Evolutionary conservation across 2,113 vertebrate species (phyloP), one percentile per base, ranked within the genome.

Genomic region (Conger conger): DNA sequence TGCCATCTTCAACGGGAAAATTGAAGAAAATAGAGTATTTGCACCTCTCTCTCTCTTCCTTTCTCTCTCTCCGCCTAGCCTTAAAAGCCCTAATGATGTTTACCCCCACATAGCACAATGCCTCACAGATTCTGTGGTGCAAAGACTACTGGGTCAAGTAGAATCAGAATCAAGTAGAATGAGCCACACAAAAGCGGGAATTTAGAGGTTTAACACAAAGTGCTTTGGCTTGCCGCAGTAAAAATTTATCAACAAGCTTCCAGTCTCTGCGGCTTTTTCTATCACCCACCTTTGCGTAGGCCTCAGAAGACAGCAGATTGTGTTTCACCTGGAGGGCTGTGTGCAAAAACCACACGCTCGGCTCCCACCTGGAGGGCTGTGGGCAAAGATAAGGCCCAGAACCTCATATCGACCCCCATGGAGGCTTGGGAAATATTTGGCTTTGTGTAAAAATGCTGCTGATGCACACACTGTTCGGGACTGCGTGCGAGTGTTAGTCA

Each of bases 351-450:
- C 40, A 42, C 40, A 9, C 40, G 33, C 38, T 50, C 38, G 17
- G 20, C 40, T 45, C 76, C 63, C 18, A 38, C 82, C 8, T 7
- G 40, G 37, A 83, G 76, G 38, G 40, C 42, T 84, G 1, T 23
- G 45, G 0, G 54, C 6, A 8, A 16, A 57, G 15, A 57, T 57
- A 20, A 20, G 18, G 54, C 54, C 54, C 40, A 15, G 13, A 57
- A 20, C 36, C 15, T 42, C 63, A 5, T 53, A 84, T 78, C 76
- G 54, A 23, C 83, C 42, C 27, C 18, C 53, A 18, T 27, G 77
- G 16, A 83, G 9, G 38, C 33, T 36, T 57, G 18, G 20, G 18
- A 84, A 78, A 78, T 84, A 78, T 84, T 54, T 36, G 36, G 36
- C 15, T 30, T 76, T 76, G 60, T 76, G 17, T 40, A 83, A 27